phyloP scores from a whole-genome alignment of 2,797 vertebrate genomes.

The Hirundo rustica region DNA sequence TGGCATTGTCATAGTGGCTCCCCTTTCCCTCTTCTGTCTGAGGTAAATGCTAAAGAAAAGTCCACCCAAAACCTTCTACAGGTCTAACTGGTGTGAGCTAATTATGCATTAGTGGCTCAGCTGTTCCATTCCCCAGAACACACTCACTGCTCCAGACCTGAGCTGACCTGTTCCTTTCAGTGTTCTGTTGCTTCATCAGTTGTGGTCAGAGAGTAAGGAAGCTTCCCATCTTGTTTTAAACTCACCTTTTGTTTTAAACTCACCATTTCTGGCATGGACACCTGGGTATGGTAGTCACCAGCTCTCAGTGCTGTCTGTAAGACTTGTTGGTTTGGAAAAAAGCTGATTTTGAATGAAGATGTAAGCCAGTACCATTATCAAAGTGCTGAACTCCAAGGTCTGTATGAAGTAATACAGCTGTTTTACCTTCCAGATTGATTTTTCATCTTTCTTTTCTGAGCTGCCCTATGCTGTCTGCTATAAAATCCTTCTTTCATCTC shows the following conservation, averaged over 20 bases:
- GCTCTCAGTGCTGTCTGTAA: background rate
- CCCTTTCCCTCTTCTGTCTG: background rate
- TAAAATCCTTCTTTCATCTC: constrained; percentile 3
- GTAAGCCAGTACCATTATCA: background rate
- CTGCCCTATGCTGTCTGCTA: background rate
- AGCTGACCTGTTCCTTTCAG: background rate
- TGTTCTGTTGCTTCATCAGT: background rate
- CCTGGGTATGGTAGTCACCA: background rate
- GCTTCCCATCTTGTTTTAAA: background rate
- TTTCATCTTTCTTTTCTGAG: background rate
- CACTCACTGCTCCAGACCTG: background rate
- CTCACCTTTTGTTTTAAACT: no score
- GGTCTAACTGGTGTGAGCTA: background rate
- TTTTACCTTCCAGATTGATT: background rate
- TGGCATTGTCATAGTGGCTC: background rate
- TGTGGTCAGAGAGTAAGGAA: background rate
- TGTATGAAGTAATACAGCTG: background rate
- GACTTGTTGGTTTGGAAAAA: background rate
- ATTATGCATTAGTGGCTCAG: background rate
- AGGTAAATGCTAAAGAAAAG: background rate
- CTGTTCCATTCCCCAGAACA: background rate
- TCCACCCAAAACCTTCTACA: background rate
- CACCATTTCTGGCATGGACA: background rate
- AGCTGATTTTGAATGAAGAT: background rate
- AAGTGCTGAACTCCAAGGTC: background rate